Evolutionary conservation across 2,888 invertebrate genomes (phyloP), one percentile per base, ranked within the genome.

Genomic region (Cancer borealis): DNA sequence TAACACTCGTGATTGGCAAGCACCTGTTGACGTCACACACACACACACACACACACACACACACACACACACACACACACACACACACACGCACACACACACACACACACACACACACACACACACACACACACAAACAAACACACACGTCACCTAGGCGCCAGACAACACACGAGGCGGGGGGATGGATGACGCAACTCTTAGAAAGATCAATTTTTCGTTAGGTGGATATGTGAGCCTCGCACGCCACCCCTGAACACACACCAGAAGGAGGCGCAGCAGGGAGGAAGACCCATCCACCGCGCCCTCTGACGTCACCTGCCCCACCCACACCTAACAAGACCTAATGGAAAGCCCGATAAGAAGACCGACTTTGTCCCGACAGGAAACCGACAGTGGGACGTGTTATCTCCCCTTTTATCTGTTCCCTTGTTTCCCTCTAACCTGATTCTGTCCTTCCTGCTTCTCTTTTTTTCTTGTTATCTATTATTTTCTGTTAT

Each of bases 21-120:
- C 89, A 47, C 89, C 89, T 54, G 89, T 49, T 54, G 30, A 47
- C 89, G 54, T 30, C 49, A 89, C 89, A 47, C 89, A 47, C 89
- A 26, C 91, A 54, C 89, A n/a, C 90, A 49, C 90, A 90, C n/a
- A 90, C 90, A 90, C 90, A 90, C 90, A 90, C 54, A 54, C 90
- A 90, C 54, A 49, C 90, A 90, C 90, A 49, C 54, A 54, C 54
- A 90, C 90, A 90, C 90, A 60, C 60, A 91, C 60, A 91, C 30
- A 88, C 88, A 88, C 66, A 90, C 66, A 60, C 91, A 60, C 90
- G 54, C 90, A 90, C 49, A 88, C 88, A 88, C 47, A 89, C 89
- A 46, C 89, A 46, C 89, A n/a, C 90, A 49, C 90, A 90, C n/a
- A 90, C 90, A 90, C 90, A 90, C 90, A 90, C 54, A 54, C 90